phyloP scores from a whole-genome alignment of 2,113 vertebrate genomes.

The Emberiza fucata region DNA sequence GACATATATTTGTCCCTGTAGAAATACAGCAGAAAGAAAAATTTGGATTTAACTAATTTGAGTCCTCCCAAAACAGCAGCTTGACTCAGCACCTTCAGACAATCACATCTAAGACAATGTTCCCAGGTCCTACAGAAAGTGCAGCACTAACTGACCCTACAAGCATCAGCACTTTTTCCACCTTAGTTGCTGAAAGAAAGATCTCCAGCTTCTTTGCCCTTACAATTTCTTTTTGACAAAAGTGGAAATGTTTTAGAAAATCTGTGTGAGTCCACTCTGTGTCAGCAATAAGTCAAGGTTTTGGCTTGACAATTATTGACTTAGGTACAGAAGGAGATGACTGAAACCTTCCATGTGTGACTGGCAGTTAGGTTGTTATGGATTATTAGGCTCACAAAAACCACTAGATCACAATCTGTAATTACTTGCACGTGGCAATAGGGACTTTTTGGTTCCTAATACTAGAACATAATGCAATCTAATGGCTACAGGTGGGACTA shows the following conservation, averaged over 20 bases:
- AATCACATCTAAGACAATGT: background rate
- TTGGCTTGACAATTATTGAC: background rate
- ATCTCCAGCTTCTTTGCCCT: background rate
- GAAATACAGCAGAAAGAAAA: background rate
- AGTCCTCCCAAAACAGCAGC: background rate
- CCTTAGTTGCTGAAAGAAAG: background rate
- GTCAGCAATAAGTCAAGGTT: background rate
- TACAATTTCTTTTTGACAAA: background rate
- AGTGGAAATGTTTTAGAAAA: background rate
- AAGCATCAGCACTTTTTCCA: background rate
- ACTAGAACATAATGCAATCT: background rate
- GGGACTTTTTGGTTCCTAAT: background rate
- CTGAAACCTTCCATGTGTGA: conserved; percentile 13
- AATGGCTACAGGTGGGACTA: conserved; percentile 28
- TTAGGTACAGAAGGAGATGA: background rate
- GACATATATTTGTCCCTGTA: background rate
- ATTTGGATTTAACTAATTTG: background rate
- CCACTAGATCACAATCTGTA: conserved; percentile 29
- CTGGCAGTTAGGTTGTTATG: background rate
- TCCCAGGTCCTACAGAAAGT: background rate
- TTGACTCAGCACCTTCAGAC: background rate
- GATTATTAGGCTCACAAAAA: conserved; percentile 35
- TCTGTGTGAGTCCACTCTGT: background rate
- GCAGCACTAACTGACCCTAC: background rate
- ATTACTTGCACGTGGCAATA: conserved; percentile 14